A percentile compares a stretch with the other conserved stretches of the same genome.
Evolutionary conservation across 2,113 vertebrate species (phyloP).

Genomic region (Pseudorectes ferrugineus): DNA sequence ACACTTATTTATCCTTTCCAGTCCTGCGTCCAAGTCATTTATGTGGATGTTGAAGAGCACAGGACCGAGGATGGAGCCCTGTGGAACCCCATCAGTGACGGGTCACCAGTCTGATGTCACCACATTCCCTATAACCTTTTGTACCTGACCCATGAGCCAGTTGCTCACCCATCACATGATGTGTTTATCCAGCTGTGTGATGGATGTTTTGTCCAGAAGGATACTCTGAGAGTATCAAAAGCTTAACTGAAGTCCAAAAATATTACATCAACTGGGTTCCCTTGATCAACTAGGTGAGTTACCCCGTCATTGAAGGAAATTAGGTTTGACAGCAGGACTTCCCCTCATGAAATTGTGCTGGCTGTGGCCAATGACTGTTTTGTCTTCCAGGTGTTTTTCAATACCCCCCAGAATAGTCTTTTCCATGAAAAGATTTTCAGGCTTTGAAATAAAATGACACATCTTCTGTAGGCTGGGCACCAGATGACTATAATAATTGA

Average conservation of each 20-base stretch:
- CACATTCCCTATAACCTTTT: not conserved
- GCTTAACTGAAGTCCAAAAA: not conserved
- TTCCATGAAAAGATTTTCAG: not conserved
- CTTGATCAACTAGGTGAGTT: not conserved
- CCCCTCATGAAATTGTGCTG: not conserved
- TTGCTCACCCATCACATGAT: not conserved
- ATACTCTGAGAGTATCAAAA: not conserved
- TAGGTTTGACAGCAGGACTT: not conserved
- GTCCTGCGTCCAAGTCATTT: not conserved
- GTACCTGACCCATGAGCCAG: fast-evolving
- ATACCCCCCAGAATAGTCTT: not conserved
- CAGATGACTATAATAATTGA: not conserved
- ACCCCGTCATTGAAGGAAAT: not conserved
- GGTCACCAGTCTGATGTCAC: not conserved
- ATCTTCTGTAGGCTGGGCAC: not conserved
- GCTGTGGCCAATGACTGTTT: not conserved
- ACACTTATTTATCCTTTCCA: not conserved
- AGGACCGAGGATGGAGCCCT: not conserved
- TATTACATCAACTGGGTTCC: not conserved
- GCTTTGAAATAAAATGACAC: not conserved
- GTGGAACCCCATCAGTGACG: too few relatives aligned
- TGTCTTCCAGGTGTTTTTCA: not conserved
- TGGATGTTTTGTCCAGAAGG: not conserved
- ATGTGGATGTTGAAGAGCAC: not conserved
- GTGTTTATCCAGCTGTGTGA: not conserved